These are phyloP conservation scores for Teleogryllus occipitalis DNA, from an alignment of 1,140 invertebrate genomes.

Conservation along the genomic window DNA sequence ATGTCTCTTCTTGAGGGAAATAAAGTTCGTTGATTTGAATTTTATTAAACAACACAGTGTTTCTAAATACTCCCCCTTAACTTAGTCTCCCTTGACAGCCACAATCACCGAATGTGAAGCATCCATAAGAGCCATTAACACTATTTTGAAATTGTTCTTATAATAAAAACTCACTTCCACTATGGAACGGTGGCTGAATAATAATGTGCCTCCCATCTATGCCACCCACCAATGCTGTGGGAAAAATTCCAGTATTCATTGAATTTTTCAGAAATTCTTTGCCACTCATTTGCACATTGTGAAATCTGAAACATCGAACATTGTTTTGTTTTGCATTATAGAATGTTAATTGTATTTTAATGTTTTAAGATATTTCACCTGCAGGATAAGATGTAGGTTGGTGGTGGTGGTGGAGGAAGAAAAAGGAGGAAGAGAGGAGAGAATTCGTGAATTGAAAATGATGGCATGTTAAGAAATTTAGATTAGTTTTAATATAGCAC, in stretches of 20 bases:
- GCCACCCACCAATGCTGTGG: no score
- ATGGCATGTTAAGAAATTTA: neutral
- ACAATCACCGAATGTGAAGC: neutral
- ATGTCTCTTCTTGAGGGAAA: constrained; percentile 29
- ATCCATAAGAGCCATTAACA: no score
- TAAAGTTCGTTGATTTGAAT: constrained; percentile 17
- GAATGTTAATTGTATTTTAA: neutral
- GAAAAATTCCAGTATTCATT: no score
- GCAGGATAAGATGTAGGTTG: neutral
- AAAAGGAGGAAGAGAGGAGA: neutral
- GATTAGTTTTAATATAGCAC: neutral
- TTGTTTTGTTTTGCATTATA: no score
- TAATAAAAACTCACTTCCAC: no score
- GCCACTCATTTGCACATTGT: no score
- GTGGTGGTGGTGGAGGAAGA: neutral
- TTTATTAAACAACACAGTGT: neutral
- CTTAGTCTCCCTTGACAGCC: neutral
- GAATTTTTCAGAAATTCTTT: no score
- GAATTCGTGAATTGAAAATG: neutral
- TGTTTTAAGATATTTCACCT: neutral
- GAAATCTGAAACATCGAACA: no score
- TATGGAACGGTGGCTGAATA: neutral
- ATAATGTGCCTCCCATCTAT: neutral
- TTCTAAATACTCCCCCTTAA: constrained; percentile 10
- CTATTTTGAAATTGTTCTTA: no score